phyloP scores from a whole-genome alignment of 1,140 invertebrate genomes.

The Drosophila nebulosa region DNA sequence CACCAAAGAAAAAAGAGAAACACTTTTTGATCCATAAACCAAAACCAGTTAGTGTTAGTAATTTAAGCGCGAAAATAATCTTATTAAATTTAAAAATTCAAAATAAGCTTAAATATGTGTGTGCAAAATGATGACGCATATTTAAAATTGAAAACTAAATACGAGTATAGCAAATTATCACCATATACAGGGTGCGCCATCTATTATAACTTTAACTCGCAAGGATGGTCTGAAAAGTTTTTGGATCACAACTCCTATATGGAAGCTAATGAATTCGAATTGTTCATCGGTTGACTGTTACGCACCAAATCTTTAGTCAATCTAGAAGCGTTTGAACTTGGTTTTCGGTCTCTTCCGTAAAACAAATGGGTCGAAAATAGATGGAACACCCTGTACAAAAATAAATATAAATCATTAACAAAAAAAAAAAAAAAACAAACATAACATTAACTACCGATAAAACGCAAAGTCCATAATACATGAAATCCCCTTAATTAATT shows the following conservation, averaged over 20 bases:
- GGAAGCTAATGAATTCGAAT: too few species aligned
- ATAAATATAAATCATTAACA: conserved; percentile 25
- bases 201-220: too few species aligned
- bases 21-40: background rate
- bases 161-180: conserved; percentile 35
- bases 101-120: background rate
- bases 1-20: conserved; percentile 54
- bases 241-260: too few species aligned
- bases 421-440: conserved; percentile 15
- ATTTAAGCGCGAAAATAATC: conserved; percentile 30
- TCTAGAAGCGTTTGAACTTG: too few species aligned
- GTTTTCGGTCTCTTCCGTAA: too few species aligned
- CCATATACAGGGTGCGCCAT: conserved; percentile 46
- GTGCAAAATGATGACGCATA: conserved; percentile 32
- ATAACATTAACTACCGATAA: background rate
- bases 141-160: conserved; percentile 10
- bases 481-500: conserved; percentile 36
- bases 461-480: background rate
- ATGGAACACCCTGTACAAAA: conserved; percentile 43
- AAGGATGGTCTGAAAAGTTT: too few species aligned
- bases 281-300: too few species aligned
- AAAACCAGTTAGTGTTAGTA: conserved; percentile 7
- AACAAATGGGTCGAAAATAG: too few species aligned
- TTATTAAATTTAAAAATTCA: conserved; percentile 62
- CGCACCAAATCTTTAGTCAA: too few species aligned